phyloP scores from a whole-genome alignment of 1,140 invertebrate genomes.

The Rhynchophorus ferrugineus region DNA sequence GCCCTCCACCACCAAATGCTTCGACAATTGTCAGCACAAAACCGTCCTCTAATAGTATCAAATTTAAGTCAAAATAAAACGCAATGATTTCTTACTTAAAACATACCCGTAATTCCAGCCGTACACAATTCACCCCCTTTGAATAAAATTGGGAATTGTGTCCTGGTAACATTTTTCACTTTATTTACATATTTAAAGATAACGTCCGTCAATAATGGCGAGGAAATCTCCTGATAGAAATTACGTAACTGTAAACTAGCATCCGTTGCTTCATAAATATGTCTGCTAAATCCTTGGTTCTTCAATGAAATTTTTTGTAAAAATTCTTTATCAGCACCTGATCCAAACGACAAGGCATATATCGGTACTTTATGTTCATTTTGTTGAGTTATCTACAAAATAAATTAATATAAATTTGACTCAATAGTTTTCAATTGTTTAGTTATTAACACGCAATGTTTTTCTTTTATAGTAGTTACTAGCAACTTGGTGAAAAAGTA shows the following conservation, averaged over 20 bases:
- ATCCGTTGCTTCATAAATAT: slow-evolving; percentile 67
- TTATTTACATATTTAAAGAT: slow-evolving; percentile 54
- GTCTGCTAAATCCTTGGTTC: slow-evolving; percentile 60
- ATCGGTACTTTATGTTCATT: slow-evolving; percentile 42
- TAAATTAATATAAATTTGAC: not conserved
- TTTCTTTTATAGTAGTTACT: too few species aligned
- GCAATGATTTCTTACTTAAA: too few species aligned
- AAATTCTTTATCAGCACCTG: slow-evolving; percentile 59
- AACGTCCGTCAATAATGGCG: slow-evolving; percentile 60
- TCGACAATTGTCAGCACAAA: slow-evolving; percentile 10
- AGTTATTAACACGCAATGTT: too few species aligned
- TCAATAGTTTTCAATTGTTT: too few species aligned
- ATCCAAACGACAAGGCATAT: slow-evolving; percentile 65
- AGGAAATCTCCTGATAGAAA: slow-evolving; percentile 66
- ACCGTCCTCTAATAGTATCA: not conserved
- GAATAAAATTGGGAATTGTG: slow-evolving; percentile 50
- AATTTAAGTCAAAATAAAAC: too few species aligned
- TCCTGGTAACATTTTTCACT: slow-evolving; percentile 46
- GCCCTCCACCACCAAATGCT: slow-evolving; percentile 23
- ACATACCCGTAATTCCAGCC: slow-evolving; percentile 41
- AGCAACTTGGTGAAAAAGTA: too few species aligned
- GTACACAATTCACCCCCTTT: slow-evolving; percentile 52
- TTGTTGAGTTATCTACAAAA: slow-evolving; percentile 25
- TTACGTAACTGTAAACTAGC: slow-evolving; percentile 59
- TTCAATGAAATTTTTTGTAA: slow-evolving; percentile 56